Conservation (phyloP, 2,888 invertebrate genomes). For the Andrena dorsata region DNA sequence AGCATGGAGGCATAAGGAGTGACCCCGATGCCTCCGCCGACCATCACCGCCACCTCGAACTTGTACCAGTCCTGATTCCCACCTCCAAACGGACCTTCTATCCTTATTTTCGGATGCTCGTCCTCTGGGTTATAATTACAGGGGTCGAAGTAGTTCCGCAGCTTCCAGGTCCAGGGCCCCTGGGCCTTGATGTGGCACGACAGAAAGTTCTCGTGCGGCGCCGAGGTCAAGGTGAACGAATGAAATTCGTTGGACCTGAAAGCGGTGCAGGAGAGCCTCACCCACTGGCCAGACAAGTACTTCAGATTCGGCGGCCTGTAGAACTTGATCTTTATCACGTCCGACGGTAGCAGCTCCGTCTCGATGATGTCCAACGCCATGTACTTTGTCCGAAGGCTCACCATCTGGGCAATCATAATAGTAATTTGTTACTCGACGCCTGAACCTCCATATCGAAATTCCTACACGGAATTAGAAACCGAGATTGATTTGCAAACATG, state of each 20-base stretch:
- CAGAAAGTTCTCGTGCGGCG: constrained; percentile 97
- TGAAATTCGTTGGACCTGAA: constrained; percentile 96
- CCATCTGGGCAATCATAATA: constrained; percentile 87
- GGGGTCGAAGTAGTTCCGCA: constrained; percentile 97
- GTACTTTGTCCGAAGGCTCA: constrained; percentile 95
- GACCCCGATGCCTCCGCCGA: constrained; percentile 98
- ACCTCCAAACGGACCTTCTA: constrained; percentile 98
- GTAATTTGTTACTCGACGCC: neutral
- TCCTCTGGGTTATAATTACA: constrained; percentile 95
- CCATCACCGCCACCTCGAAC: constrained; percentile 98
- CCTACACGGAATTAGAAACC: constrained; percentile 4
- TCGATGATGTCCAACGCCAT: constrained; percentile 96
- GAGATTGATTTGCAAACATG: constrained; percentile 7
- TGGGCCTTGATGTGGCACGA: constrained; percentile 97
- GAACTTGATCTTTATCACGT: constrained; percentile 97
- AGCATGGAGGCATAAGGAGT: constrained; percentile 99
- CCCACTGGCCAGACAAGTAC: constrained; percentile 97
- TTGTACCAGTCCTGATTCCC: constrained; percentile 99
- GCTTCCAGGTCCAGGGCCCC: constrained; percentile 98
- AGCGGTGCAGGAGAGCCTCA: constrained; percentile 95
- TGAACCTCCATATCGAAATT: neutral
- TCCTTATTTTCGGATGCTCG: constrained; percentile 92
- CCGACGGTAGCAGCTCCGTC: constrained; percentile 96
- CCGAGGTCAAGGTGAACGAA: constrained; percentile 97
- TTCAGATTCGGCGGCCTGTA: constrained; percentile 97